A percentile compares a stretch with the other conserved stretches of the same genome.
These are phyloP conservation scores for Bradypus variegatus DNA, from an alignment of 2,797 vertebrate genomes.

Conservation along the genomic window DNA sequence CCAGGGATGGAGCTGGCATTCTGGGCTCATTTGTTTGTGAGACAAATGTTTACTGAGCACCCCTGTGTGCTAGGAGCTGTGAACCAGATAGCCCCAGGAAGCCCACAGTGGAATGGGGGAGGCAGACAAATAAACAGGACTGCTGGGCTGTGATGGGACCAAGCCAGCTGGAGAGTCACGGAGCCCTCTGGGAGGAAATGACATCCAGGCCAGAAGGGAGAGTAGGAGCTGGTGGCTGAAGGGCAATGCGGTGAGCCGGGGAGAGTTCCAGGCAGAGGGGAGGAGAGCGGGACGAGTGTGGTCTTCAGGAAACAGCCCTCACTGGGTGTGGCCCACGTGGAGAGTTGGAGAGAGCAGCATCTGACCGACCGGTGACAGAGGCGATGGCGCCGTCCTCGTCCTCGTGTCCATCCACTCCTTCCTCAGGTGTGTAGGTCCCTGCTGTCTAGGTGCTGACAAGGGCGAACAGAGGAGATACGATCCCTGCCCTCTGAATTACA, in stretches of 20 bases:
- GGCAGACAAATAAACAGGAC: background rate
- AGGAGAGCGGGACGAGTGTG: background rate
- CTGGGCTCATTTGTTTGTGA: background rate
- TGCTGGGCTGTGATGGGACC: rapidly evolving
- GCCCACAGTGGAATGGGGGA: rapidly evolving
- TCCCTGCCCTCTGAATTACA: background rate
- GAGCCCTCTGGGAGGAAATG: background rate
- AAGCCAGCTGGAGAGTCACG: background rate
- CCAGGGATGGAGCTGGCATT: background rate
- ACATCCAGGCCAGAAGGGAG: no score
- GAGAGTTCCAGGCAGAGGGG: background rate
- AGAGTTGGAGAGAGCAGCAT: background rate
- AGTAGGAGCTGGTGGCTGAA: background rate
- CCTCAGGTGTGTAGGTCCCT: background rate
- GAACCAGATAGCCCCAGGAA: background rate
- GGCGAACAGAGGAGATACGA: background rate
- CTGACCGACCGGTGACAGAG: background rate
- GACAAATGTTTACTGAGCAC: background rate
- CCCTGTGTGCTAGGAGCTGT: background rate
- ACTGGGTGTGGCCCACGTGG: background rate
- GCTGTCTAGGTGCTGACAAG: background rate
- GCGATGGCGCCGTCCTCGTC: background rate
- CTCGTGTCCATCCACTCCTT: background rate
- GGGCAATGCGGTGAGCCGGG: no score
- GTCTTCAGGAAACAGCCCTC: background rate